Evolutionary conservation across 2,797 vertebrate genomes (phyloP).

Genomic region (Threskiornis aethiopicus): DNA sequence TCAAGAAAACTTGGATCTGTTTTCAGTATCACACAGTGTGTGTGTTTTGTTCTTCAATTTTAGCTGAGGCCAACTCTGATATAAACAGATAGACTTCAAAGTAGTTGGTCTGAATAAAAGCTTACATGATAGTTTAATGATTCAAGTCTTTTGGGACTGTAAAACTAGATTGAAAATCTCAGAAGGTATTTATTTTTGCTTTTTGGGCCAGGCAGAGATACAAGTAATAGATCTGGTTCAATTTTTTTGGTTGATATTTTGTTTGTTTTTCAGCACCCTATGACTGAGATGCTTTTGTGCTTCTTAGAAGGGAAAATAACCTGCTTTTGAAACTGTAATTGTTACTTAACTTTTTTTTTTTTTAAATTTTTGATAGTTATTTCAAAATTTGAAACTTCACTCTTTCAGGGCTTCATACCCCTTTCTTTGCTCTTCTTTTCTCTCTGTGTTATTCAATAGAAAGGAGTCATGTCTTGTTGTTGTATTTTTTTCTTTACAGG

Average conservation of each 20-base stretch:
- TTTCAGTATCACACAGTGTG: conserved; percentile 31
- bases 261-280: background rate
- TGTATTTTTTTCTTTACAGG: background rate
- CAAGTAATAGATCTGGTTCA: background rate
- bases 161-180: conserved; percentile 15
- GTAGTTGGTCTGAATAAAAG: conserved; percentile 46
- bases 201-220: background rate
- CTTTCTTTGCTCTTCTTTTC: background rate
- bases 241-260: background rate
- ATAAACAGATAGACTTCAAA: conserved; percentile 66
- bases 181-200: conserved; percentile 43
- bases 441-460: background rate
- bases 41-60: conserved; percentile 51
- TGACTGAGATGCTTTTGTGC: background rate
- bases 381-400: background rate
- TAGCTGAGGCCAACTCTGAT: conserved; percentile 24
- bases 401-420: background rate
- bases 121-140: conserved; percentile 59
- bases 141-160: conserved; percentile 26
- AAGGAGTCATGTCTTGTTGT: background rate
- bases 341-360: background rate
- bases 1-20: conserved; percentile 10
- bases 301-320: background rate
- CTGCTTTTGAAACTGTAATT: background rate
- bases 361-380: fast-evolving